These are phyloP conservation scores for Hemithea aestivaria DNA, from an alignment of 2,888 invertebrate genomes.

Conservation along the genomic window DNA sequence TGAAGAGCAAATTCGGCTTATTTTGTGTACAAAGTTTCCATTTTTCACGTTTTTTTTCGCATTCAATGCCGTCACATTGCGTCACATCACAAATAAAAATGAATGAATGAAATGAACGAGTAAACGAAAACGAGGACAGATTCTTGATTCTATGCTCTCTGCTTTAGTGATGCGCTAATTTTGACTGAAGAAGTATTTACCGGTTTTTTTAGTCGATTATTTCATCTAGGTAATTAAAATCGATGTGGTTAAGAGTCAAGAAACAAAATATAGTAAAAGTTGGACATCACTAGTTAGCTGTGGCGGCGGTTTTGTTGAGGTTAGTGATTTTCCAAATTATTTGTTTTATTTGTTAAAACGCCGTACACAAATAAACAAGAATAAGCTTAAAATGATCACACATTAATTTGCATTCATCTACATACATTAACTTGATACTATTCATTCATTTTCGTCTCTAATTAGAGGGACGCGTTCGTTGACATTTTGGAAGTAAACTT, in stretches of 20 bases:
- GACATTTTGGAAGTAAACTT: slow-evolving; percentile 43
- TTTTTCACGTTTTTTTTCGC: too few species aligned
- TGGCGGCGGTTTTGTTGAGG: slow-evolving; percentile 66
- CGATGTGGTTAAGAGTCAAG: too few species aligned
- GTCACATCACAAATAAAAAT: too few species aligned
- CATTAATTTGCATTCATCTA: slow-evolving; percentile 7
- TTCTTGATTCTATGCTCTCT: too few species aligned
- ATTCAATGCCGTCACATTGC: too few species aligned
- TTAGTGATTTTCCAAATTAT: slow-evolving; percentile 56
- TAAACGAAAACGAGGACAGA: too few species aligned
- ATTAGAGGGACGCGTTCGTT: slow-evolving; percentile 64
- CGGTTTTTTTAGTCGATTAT: slow-evolving; percentile 2
- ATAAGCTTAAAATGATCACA: background rate
- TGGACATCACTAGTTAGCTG: slow-evolving; percentile 49
- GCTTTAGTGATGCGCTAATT: too few species aligned
- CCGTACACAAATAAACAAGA: slow-evolving; percentile 23
- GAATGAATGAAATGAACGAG: too few species aligned
- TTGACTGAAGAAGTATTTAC: too few species aligned
- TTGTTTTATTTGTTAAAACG: slow-evolving; percentile 41
- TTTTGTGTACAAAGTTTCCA: background rate
- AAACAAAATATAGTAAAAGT: too few species aligned
- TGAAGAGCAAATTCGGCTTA: background rate
- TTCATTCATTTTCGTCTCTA: slow-evolving; percentile 56
- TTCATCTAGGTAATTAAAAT: too few species aligned
- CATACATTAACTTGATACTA: slow-evolving; percentile 22